Conservation (phyloP, 2,888 invertebrate genomes). For the Harmothoe impar region DNA sequence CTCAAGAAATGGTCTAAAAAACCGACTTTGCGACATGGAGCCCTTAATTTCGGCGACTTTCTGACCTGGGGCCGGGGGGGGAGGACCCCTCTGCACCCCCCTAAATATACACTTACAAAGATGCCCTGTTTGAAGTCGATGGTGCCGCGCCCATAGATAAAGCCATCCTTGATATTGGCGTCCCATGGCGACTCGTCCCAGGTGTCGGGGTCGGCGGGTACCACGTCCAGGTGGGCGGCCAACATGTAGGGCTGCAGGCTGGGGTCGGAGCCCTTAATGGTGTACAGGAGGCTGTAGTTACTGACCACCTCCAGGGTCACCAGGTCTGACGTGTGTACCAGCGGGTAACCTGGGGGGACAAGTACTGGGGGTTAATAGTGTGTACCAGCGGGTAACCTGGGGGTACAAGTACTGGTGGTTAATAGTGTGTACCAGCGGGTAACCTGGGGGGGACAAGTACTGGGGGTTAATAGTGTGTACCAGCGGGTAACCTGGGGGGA, state of each 20-base stretch:
- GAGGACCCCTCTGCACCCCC: no score
- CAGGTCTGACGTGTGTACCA: constrained; percentile 43
- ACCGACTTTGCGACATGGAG: no score
- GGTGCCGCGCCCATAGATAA: constrained; percentile 85
- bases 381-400: no score
- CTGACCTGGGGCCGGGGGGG: no score
- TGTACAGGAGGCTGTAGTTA: constrained; percentile 84
- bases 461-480: no score
- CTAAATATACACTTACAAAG: constrained; percentile 84
- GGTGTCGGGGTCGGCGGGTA: constrained; percentile 78
- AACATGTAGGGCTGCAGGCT: constrained; percentile 84
- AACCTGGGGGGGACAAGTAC: no score
- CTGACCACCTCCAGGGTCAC: constrained; percentile 77
- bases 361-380: no score
- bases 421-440: no score
- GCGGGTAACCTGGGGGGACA: constrained; percentile 31
- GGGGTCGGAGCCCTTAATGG: constrained; percentile 82
- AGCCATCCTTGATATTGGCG: constrained; percentile 83
- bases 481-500: no score
- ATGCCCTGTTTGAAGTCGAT: constrained; percentile 85
- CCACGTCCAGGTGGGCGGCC: constrained; percentile 85
- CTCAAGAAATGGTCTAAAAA: no score
- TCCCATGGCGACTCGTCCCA: constrained; percentile 84
- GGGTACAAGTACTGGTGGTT: no score
- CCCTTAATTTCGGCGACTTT: no score